A percentile compares a stretch with the other conserved stretches of the same genome.
These are phyloP conservation scores for Alaudala cheleensis DNA, from an alignment of 2,113 vertebrate species.

Conservation along the genomic window DNA sequence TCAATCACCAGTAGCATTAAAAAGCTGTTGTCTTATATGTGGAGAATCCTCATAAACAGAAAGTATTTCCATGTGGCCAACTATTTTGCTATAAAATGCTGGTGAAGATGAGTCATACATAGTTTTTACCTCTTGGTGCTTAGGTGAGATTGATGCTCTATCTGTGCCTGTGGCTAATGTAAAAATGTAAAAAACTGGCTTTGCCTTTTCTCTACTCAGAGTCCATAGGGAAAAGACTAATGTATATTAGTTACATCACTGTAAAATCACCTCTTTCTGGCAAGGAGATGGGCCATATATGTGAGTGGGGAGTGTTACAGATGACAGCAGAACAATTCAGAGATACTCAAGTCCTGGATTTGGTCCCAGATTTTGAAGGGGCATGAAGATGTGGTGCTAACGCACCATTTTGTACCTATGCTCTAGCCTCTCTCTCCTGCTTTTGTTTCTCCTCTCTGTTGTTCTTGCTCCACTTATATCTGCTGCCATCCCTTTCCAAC, in stretches of 20 bases:
- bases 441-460: not conserved
- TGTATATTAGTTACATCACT: not conserved
- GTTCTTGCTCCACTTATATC: not conserved
- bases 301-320: not conserved
- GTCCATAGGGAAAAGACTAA: not conserved
- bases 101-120: not conserved
- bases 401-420: not conserved
- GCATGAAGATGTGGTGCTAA: not conserved
- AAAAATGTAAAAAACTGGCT: not conserved
- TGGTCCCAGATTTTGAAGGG: not conserved
- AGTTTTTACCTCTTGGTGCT: not conserved
- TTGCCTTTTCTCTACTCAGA: not conserved
- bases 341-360: not conserved
- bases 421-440: not conserved
- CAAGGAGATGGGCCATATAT: not conserved
- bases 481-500: not conserved
- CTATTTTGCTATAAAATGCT: not conserved
- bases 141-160: not conserved
- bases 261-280: conserved; percentile 16
- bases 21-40: not conserved
- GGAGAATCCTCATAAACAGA: not conserved
- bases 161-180: not conserved
- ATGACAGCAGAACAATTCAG: conserved; percentile 26
- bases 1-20: not conserved
- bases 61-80: not conserved